Evolutionary conservation across 2,113 vertebrate genomes (phyloP).

Genomic region (Pogonocichla stellata): DNA sequence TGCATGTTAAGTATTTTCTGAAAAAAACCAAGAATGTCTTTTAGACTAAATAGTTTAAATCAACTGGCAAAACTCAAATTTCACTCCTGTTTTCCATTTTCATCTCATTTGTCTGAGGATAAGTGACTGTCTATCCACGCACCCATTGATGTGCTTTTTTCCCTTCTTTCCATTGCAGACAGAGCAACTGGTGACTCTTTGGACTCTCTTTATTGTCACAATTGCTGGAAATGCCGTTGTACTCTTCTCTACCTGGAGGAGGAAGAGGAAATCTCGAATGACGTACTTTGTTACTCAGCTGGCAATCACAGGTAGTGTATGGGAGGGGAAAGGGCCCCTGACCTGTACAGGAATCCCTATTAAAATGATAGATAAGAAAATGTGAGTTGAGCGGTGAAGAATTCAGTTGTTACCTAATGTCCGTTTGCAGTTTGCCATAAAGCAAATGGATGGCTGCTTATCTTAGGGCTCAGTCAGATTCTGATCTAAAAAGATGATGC

Average conservation of each 20-base stretch:
- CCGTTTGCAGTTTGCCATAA: not conserved
- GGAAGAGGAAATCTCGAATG: conserved; percentile 77
- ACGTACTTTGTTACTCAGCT: conserved; percentile 79
- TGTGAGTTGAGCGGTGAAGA: not conserved
- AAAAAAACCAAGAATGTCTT: not conserved
- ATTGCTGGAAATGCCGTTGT: conserved; percentile 72
- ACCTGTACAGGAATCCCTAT: not conserved
- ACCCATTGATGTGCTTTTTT: fast-evolving
- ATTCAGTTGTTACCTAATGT: not conserved
- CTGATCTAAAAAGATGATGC: not conserved
- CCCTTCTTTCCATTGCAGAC: conserved; percentile 58
- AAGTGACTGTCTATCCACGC: not conserved
- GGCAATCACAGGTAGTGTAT: conserved; percentile 73
- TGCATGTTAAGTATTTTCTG: not conserved
- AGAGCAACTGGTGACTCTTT: conserved; percentile 78
- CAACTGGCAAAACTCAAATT: not conserved
- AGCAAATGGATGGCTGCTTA: not conserved
- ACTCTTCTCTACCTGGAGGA: conserved; percentile 74
- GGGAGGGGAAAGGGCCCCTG: not conserved
- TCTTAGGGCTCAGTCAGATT: not conserved
- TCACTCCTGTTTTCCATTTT: not conserved
- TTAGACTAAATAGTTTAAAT: not conserved
- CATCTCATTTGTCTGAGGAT: not conserved
- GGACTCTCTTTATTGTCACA: conserved; percentile 77
- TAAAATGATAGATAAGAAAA: not conserved